These are phyloP conservation scores for Gymnarchus niloticus DNA, from an alignment of 2,113 vertebrate species.

Conservation along the genomic window DNA sequence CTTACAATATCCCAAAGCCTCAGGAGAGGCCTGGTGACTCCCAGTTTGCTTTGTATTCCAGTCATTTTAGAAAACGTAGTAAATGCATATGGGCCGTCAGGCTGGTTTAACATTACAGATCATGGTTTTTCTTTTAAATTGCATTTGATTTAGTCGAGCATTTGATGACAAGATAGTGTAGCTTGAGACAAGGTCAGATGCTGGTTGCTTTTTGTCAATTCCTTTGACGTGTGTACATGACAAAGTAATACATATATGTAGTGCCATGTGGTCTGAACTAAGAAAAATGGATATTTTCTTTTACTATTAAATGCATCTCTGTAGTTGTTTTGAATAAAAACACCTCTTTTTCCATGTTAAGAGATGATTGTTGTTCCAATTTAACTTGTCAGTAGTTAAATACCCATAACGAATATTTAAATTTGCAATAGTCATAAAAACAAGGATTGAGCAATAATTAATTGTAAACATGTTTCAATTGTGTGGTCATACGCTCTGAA, in stretches of 20 bases:
- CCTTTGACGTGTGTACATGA: not conserved
- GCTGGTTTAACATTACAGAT: not conserved
- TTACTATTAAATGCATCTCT: no score
- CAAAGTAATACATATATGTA: no score
- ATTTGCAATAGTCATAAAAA: not conserved
- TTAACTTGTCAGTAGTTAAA: not conserved
- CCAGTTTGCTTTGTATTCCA: not conserved
- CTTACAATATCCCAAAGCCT: slow-evolving; percentile 66
- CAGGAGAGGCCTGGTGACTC: slow-evolving; percentile 62
- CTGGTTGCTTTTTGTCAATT: not conserved
- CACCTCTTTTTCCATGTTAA: no score
- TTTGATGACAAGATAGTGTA: not conserved
- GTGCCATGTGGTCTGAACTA: no score
- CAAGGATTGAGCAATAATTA: not conserved
- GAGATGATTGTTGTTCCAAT: not conserved
- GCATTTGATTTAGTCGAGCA: not conserved
- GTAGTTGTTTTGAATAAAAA: no score
- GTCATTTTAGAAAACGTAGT: not conserved
- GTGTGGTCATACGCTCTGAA: not conserved
- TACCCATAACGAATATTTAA: no score
- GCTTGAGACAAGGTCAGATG: not conserved
- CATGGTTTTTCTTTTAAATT: not conserved
- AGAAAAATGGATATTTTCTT: no score
- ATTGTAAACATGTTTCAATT: not conserved
- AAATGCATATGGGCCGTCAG: not conserved